These are phyloP conservation scores for Melanotaenia nigrans DNA, from an alignment of 2,797 vertebrate species.

Conservation along the genomic window DNA sequence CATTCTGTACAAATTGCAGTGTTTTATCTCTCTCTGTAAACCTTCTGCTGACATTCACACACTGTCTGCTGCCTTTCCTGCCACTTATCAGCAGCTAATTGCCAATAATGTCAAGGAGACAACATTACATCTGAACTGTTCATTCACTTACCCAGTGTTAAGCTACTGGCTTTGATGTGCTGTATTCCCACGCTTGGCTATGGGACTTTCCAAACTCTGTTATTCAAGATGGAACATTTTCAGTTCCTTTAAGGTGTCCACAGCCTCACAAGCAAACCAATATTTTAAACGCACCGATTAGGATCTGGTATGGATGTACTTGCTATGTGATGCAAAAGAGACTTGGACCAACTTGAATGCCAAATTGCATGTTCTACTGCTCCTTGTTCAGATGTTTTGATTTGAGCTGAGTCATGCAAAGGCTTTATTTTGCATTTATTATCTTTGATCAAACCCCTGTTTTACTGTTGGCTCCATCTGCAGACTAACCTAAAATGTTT, in stretches of 20 bases:
- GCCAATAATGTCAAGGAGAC: conserved; percentile 71
- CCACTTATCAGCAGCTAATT: conserved; percentile 79
- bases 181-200: conserved; percentile 76
- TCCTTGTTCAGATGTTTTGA: neutral
- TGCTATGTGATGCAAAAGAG: neutral
- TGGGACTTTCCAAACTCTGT: conserved; percentile 63
- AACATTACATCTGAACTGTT: conserved; percentile 65
- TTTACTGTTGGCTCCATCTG: neutral
- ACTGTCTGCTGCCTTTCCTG: conserved; percentile 74
- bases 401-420: neutral
- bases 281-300: neutral
- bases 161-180: conserved; percentile 76
- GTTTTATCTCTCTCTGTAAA: conserved; percentile 14
- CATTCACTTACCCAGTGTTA: conserved; percentile 71
- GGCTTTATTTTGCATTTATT: neutral
- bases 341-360: neutral
- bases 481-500: neutral
- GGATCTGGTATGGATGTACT: neutral
- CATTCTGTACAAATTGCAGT: neutral
- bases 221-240: conserved; percentile 14
- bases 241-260: neutral
- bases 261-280: conserved; percentile 4
- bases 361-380: neutral
- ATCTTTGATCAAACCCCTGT: neutral
- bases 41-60: conserved; percentile 53